phyloP scores from a whole-genome alignment of 1,140 invertebrate genomes.

The Leptinotarsa lineolata region DNA sequence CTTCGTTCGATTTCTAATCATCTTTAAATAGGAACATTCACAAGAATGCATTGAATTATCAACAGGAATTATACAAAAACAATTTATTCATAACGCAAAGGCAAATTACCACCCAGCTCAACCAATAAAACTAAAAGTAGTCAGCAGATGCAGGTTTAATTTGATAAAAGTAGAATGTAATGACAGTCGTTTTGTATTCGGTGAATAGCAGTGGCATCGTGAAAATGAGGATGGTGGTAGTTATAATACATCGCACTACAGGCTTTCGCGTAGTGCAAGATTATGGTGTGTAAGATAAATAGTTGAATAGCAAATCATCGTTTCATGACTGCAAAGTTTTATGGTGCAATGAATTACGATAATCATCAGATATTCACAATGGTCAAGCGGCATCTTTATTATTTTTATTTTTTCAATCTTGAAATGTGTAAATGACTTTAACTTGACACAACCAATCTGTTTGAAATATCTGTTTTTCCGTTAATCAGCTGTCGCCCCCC shows the following conservation, averaged over 20 bases:
- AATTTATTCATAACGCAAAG: not conserved
- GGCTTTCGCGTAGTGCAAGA: conserved; percentile 1
- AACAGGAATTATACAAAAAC: not conserved
- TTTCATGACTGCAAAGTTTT: not conserved
- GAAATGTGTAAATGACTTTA: no score
- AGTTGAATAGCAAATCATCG: not conserved
- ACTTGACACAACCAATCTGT: no score
- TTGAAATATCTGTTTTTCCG: no score
- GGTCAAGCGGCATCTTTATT: no score
- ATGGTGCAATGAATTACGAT: no score
- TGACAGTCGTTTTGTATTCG: conserved; percentile 6
- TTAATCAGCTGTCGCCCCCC: no score
- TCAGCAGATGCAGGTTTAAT: not conserved
- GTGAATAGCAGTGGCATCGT: conserved; percentile 5
- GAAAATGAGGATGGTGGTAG: not conserved
- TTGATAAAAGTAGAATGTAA: not conserved
- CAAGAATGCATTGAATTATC: no score
- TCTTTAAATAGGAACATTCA: no score
- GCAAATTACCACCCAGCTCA: not conserved
- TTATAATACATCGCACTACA: not conserved
- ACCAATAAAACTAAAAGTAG: not conserved
- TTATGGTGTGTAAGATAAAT: not conserved
- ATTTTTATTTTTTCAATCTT: no score
- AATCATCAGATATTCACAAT: no score
- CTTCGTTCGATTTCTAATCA: no score